These are phyloP conservation scores for Eupeodes luniger DNA, from an alignment of 2,888 invertebrate species.

Conservation along the genomic window DNA sequence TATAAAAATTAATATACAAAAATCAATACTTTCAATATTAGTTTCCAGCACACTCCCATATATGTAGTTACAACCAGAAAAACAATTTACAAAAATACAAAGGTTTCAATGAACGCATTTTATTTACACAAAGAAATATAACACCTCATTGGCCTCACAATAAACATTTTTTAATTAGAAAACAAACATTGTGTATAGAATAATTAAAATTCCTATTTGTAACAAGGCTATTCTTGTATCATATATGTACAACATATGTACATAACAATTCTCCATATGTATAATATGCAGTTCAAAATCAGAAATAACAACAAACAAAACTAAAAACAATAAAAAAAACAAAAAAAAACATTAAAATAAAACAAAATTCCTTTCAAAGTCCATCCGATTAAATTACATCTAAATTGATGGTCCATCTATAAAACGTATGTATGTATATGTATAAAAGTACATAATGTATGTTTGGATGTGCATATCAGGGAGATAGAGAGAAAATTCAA, in stretches of 20 bases:
- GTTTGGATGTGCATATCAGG: too few relatives aligned
- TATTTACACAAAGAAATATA: constrained; percentile 27
- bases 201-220: constrained; percentile 64
- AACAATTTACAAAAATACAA: background rate
- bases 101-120: background rate
- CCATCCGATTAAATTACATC: constrained; percentile 68
- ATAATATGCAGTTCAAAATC: constrained; percentile 5
- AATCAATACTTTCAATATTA: too few relatives aligned
- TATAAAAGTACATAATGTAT: background rate
- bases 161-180: constrained; percentile 61
- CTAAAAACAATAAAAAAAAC: background rate
- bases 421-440: too few relatives aligned
- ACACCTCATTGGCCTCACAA: constrained; percentile 33
- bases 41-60: too few relatives aligned
- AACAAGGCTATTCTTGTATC: constrained; percentile 30
- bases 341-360: constrained; percentile 23
- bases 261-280: too few relatives aligned
- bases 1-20: too few relatives aligned
- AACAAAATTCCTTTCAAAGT: constrained; percentile 55
- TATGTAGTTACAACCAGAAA: too few relatives aligned
- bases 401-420: constrained; percentile 52
- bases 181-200: constrained; percentile 53
- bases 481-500: constrained; percentile 48
- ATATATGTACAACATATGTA: background rate
- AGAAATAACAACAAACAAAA: constrained; percentile 1